Conservation (phyloP, 2,888 invertebrate species). For the Caenorhabditis japonica region DNA sequence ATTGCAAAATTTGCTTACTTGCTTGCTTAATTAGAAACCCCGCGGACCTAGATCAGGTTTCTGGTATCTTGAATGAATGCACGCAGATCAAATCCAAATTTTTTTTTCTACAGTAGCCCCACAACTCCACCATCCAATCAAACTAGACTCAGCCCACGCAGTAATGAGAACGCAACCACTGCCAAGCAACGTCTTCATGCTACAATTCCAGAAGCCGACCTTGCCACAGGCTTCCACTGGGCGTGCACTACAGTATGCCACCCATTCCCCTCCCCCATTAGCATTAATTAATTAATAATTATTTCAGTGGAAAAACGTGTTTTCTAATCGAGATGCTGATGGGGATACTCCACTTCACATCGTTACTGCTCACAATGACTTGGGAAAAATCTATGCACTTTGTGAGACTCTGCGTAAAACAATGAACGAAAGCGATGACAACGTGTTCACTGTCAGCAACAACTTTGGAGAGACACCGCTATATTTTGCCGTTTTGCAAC, state of each 20-base stretch:
- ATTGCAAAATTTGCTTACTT: not conserved
- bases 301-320: slow-evolving; percentile 31
- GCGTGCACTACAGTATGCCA: slow-evolving; percentile 69
- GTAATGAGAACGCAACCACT: slow-evolving; percentile 26
- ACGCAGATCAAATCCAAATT: too few species aligned
- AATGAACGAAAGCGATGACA: slow-evolving; percentile 50
- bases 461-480: slow-evolving; percentile 75
- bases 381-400: slow-evolving; percentile 75
- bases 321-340: slow-evolving; percentile 70
- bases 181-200: slow-evolving; percentile 72
- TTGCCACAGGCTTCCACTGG: slow-evolving; percentile 76
- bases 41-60: too few species aligned
- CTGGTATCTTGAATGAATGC: too few species aligned
- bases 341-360: slow-evolving; percentile 77
- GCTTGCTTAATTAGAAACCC: too few species aligned
- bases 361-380: slow-evolving; percentile 73
- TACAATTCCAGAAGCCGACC: slow-evolving; percentile 68
- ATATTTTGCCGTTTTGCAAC: slow-evolving; percentile 73
- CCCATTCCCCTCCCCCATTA: too few species aligned
- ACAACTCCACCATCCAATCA: slow-evolving; percentile 55
- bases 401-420: slow-evolving; percentile 76
- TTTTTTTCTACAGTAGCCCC: slow-evolving; percentile 57
- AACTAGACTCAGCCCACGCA: slow-evolving; percentile 54
- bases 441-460: slow-evolving; percentile 74
- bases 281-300: too few species aligned